phyloP scores from a whole-genome alignment of 2,797 vertebrate species.

The Oreochromis grahami region DNA sequence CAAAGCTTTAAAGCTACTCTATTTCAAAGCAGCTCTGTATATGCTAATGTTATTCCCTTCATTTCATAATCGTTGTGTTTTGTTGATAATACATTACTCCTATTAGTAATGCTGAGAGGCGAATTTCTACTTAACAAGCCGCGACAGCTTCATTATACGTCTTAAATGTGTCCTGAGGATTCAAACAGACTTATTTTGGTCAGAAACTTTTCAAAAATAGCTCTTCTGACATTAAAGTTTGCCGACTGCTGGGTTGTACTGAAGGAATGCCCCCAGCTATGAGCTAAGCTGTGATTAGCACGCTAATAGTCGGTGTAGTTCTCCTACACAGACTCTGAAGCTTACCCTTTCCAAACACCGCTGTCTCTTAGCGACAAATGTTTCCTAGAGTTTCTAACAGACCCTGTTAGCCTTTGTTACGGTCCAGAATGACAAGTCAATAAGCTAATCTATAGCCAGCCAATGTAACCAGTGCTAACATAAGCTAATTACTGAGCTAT shows the following conservation, averaged over 20 bases:
- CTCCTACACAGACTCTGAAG: not conserved
- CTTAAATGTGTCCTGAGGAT: not conserved
- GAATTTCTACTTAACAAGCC: not conserved
- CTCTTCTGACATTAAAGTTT: not conserved
- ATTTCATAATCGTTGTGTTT: not conserved
- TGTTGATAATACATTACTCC: not conserved
- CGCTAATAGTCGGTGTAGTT: not conserved
- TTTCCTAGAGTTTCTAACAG: not conserved
- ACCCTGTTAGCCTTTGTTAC: not conserved
- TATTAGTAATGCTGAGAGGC: not conserved
- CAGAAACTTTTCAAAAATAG: not conserved
- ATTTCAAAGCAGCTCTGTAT: not conserved
- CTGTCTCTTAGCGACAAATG: not conserved
- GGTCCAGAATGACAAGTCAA: not conserved
- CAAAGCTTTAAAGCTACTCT: not conserved
- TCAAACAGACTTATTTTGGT: not conserved
- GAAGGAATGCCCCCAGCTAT: not conserved
- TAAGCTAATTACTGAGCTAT: constrained; percentile 20
- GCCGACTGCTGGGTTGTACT: not conserved
- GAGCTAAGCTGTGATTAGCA: constrained; percentile 13
- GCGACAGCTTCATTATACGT: not conserved
- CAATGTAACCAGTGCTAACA: not conserved
- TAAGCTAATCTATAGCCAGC: not conserved
- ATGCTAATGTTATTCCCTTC: not conserved
- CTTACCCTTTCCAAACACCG: not conserved